Evolutionary conservation across 1,140 invertebrate species (phyloP), one percentile per base, ranked within the genome.

Genomic region (Drosophila neocordata): DNA sequence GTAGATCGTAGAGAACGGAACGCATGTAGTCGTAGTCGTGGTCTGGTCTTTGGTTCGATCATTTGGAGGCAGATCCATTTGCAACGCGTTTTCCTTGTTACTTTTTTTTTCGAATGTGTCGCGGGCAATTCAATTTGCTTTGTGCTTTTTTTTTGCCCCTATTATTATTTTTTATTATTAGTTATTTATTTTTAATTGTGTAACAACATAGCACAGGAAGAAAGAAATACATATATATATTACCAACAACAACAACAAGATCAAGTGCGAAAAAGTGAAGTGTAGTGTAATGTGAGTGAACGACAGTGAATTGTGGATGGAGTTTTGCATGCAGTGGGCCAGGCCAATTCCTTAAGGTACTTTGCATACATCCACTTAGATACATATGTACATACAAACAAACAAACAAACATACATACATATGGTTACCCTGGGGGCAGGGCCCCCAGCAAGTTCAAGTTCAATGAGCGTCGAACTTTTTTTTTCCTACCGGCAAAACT

Each of bases 171-270:
- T 34, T 31, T 52, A 38, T 35, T 62, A 27, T 68, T 57, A 51
- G 65, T 74, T 71, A 79, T 71, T 62, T 74, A 76, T 75, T 61
- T 80, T 69, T 81, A 85, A 84, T 84, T 87, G 82, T 67, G 67
- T 48, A 70, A 79, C 44, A 70, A 64, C 71, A 74, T 51, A 35
- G 34, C 34, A 38, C 11, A n/a, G 20, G 41, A 48, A 48, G 8
- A 44, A n/a, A 44, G 13, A 18, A 48, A 7, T 31, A 31, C 27
- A 48, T 18, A 48, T 11, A 48, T 11, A 44, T 18, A 15, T 41
- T 41, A 13, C 38, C 64, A 61, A 34, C 48, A 51, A 9, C 53
- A 59, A 18, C 15, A 64, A 35, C 41, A 15, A 53, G 66, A 56
- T 65, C 48, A 77, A 81, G 79, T 79, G 77, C 52, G 58, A 79